Evolutionary conservation across 2,888 invertebrate species (phyloP).

Genomic region (Stenodema calcarata): DNA sequence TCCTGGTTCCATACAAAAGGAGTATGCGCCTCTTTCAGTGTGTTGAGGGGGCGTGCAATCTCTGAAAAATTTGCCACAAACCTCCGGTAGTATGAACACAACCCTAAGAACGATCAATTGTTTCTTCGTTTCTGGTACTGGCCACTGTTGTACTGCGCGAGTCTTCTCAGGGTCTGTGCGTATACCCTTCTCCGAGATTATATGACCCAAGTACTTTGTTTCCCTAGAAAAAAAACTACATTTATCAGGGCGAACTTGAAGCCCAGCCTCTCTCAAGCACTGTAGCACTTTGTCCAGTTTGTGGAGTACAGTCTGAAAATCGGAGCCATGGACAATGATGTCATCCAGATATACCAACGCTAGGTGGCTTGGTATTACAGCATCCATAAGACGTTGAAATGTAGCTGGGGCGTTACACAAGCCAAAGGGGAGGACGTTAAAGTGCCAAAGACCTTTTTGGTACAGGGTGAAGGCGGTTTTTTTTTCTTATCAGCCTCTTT

Average conservation of each 20-base stretch:
- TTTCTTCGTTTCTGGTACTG: neutral
- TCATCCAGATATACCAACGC: no score
- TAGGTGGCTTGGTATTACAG: neutral
- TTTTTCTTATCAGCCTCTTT: neutral
- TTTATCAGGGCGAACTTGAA: no score
- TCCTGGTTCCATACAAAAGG: neutral
- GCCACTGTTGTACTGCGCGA: neutral
- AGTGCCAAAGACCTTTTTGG: neutral
- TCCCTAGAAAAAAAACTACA: no score
- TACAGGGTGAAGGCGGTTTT: neutral
- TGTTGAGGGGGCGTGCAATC: neutral
- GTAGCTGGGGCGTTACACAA: no score
- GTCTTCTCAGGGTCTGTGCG: neutral
- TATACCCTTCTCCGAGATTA: neutral
- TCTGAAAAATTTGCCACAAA: neutral
- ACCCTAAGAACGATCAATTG: neutral
- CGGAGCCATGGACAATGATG: no score
- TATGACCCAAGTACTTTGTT: no score
- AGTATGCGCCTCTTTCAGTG: neutral
- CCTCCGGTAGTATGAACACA: neutral
- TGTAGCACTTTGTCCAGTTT: no score
- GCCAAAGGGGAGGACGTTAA: neutral
- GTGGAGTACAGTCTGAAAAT: no score
- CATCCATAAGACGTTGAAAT: neutral
- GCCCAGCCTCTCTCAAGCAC: no score